Evolutionary conservation across 2,888 invertebrate species (phyloP).

Genomic region (Melolontha melolontha): DNA sequence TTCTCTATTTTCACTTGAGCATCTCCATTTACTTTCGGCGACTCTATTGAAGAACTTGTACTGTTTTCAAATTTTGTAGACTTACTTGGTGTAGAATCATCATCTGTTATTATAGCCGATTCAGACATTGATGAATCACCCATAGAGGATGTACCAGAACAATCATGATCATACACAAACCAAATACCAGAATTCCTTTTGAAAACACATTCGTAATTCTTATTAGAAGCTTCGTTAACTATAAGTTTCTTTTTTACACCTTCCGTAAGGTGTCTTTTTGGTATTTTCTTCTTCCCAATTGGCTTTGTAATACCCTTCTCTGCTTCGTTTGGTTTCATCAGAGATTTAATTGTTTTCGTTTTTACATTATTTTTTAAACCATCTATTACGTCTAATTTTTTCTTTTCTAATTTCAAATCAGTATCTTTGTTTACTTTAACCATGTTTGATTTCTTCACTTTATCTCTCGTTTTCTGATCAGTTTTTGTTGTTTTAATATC

Average conservation of each 20-base stretch:
- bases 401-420: constrained; percentile 30
- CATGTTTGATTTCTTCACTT: neutral
- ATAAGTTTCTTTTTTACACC: constrained; percentile 13
- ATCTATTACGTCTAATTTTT: neutral
- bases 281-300: constrained; percentile 2
- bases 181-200: constrained; percentile 61
- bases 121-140: neutral
- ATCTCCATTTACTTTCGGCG: constrained; percentile 20
- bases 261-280: neutral
- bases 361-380: neutral
- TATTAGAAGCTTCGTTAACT: constrained; percentile 42
- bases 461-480: neutral
- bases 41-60: neutral
- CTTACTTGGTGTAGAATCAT: neutral
- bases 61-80: neutral
- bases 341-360: neutral
- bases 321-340: neutral
- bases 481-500: constrained; percentile 7
- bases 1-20: neutral
- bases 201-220: constrained; percentile 55
- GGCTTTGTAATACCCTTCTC: neutral
- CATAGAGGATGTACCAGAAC: constrained; percentile 1
- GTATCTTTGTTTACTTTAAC: constrained; percentile 1
- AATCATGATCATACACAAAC: constrained; percentile 54
- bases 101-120: no score